phyloP scores from a whole-genome alignment of 1,140 invertebrate genomes.

The Globodera ellingtonae region DNA sequence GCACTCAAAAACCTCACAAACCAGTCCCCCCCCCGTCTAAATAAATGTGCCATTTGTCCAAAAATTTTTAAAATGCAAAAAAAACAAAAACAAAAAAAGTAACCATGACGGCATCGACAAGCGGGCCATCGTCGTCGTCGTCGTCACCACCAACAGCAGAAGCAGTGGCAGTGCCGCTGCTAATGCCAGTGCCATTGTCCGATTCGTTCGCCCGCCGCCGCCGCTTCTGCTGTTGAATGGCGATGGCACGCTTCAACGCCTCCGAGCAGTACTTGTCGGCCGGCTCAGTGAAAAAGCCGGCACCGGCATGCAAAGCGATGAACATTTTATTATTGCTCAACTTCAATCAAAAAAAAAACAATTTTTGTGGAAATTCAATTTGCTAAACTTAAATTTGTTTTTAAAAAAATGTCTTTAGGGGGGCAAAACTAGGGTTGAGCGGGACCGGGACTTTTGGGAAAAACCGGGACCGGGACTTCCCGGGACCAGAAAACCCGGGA shows the following conservation, averaged over 20 bases:
- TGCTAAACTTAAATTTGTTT: too few relatives aligned
- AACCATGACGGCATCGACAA: slow-evolving; percentile 43
- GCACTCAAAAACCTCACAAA: too few relatives aligned
- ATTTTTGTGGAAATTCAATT: too few relatives aligned
- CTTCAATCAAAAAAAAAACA: too few relatives aligned
- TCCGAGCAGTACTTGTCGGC: slow-evolving; percentile 35
- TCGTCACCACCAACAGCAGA: background rate
- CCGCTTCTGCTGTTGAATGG: too few relatives aligned
- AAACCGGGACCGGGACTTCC: too few relatives aligned
- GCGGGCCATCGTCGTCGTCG: background rate
- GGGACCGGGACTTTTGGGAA: too few relatives aligned
- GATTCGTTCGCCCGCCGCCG: background rate
- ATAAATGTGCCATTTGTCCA: too few relatives aligned
- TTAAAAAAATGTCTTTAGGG: too few relatives aligned
- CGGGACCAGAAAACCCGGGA: too few relatives aligned
- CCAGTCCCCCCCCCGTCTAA: too few relatives aligned
- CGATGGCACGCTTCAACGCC: slow-evolving; percentile 21
- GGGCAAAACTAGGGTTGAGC: too few relatives aligned
- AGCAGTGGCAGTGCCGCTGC: background rate
- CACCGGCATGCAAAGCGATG: slow-evolving; percentile 38
- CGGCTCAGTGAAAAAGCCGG: slow-evolving; percentile 14
- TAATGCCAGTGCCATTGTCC: background rate
- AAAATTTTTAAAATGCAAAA: background rate
- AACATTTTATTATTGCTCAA: background rate
- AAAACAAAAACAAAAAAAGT: background rate